Base-by-base conservation (phyloP, 2,113 vertebrate species). In the Macaca nemestrina region DNA sequence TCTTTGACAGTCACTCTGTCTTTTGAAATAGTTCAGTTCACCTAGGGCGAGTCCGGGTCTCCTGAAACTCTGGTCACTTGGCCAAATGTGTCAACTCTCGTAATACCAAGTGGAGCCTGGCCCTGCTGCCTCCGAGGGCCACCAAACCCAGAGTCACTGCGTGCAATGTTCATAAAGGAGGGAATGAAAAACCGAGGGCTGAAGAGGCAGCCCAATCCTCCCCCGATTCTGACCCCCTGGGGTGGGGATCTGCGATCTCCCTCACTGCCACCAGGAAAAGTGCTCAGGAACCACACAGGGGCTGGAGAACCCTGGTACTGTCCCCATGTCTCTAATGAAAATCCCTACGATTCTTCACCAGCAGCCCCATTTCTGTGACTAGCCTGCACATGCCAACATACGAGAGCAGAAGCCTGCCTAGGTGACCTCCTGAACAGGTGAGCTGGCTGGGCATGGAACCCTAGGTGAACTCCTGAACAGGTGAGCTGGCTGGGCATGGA, bases 1-100 rank as follows among this genome's bases (percentile, higher is more conserved):
- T 5, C 45, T 57, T 45, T 40, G 40, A 22, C 9, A 68, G 72
- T 48, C 6, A 81, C 14, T 20, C 50, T 32, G 16, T 55, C 38
- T 92, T 72, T 93, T 64, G 5, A 84, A 64, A 95, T 38, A 83
- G 32, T 81, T 78, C 6, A 12, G 35, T 75, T 87, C 78, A 59
- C 35, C 9, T 38, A 43, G 3, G 9, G 27, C 25, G 5, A 81
- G 20, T 89, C 78, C 16, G 22, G 27, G 18, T 50, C 20, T 68
- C 35, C 70, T 84, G 75, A 83, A 67, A 45, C 48, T 45, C 50
- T 61, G 76, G 13, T 64, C 22, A 45, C 22, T 20, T 50, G 48
- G n/a, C 48, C 78, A 43, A 20, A 22, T 32, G 50, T 38, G 16
- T 88, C 50, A 94, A 25, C 30, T 48, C 16, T 6, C 48, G 32